Evolutionary conservation across 2,888 invertebrate genomes (phyloP).

Genomic region (Cepaea hortensis): DNA sequence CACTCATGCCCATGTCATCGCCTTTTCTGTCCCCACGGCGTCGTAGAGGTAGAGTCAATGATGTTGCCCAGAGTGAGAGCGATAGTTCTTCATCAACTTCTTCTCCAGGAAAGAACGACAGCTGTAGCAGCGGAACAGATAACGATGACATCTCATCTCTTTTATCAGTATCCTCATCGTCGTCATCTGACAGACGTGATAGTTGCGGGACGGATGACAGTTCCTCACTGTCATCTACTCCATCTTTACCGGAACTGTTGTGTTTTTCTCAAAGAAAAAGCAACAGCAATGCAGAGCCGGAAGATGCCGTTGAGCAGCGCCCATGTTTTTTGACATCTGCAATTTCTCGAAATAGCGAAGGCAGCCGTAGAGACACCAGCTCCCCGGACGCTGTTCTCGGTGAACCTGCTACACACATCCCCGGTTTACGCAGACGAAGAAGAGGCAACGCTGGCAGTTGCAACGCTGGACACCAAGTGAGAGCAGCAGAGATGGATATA

Average conservation of each 20-base stretch:
- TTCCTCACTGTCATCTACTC: not conserved
- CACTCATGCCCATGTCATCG: not conserved
- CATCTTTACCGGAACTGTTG: not conserved
- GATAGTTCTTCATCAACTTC: not conserved
- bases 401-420: not conserved
- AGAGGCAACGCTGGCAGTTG: not conserved
- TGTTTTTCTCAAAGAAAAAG: not conserved
- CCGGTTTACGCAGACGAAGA: not conserved
- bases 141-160: not conserved
- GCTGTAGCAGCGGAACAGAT: not conserved
- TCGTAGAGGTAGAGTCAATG: conserved; percentile 4
- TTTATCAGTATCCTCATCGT: not conserved
- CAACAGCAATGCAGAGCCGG: not conserved
- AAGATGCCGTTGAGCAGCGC: not conserved
- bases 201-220: not conserved
- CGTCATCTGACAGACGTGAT: not conserved
- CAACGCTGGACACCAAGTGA: not conserved
- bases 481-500: too few species aligned
- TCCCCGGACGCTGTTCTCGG: not conserved
- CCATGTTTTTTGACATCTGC: not conserved
- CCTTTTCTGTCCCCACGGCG: conserved; percentile 14
- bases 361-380: not conserved
- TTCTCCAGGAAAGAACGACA: not conserved
- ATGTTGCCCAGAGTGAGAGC: not conserved
- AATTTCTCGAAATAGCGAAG: too few species aligned